These are phyloP conservation scores for Drosophila bocki DNA, from an alignment of 1,140 invertebrate species.

Conservation along the genomic window DNA sequence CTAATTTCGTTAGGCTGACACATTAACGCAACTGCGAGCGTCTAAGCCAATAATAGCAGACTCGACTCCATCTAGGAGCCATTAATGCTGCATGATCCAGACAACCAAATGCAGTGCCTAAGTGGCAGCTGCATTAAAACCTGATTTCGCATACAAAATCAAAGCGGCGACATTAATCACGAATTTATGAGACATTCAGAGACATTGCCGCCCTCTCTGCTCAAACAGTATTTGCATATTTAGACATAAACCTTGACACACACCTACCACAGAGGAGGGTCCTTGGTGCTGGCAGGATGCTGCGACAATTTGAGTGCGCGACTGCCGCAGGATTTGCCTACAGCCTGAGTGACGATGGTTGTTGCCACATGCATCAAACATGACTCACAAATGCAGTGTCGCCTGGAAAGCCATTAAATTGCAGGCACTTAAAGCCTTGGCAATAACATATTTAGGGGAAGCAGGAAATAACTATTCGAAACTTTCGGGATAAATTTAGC, in stretches of 20 bases:
- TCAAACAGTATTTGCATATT: constrained; percentile 56
- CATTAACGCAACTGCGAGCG: constrained; percentile 57
- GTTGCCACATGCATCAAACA: constrained; percentile 67
- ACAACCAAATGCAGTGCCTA: constrained; percentile 44
- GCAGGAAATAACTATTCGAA: background rate
- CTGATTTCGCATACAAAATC: constrained; percentile 51
- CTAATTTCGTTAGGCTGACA: constrained; percentile 75
- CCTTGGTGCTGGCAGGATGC: constrained; percentile 28
- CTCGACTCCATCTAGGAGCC: constrained; percentile 18
- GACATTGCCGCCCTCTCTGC: constrained; percentile 21
- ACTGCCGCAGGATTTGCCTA: constrained; percentile 45
- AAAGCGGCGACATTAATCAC: constrained; percentile 59
- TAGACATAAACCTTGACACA: constrained; percentile 45
- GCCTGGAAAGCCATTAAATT: constrained; percentile 39
- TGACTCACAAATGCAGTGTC: constrained; percentile 45
- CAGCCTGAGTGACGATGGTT: constrained; percentile 36
- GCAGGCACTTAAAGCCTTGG: constrained; percentile 48
- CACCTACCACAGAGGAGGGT: constrained; percentile 2
- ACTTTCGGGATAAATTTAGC: background rate
- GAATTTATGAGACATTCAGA: constrained; percentile 54
- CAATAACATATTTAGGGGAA: constrained; percentile 2
- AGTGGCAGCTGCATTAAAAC: constrained; percentile 58
- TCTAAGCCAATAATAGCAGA: constrained; percentile 62
- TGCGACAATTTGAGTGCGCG: constrained; percentile 63
- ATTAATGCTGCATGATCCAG: constrained; percentile 59